Base-by-base conservation (phyloP, 1,140 invertebrate species). In the Eubasilissa regina region DNA sequence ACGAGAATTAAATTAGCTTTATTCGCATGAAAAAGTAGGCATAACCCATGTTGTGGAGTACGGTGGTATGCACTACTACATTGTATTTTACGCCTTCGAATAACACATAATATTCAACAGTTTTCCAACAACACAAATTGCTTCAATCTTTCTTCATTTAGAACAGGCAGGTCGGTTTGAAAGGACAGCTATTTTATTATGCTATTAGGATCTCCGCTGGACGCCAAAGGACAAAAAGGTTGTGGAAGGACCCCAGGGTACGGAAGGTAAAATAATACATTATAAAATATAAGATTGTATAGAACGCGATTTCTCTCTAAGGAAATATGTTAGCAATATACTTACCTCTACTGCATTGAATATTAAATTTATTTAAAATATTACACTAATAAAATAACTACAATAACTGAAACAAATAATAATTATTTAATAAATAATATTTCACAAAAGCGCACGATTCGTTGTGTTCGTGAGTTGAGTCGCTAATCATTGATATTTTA, bases 101-200 rank as follows among this genome's bases (percentile, higher is more conserved):
- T 70, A 77, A 77, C 77, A 80, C 47, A 77, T 80, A 80, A 77
- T 81, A 53, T 35, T 35, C 25, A 81, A 74, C 75, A 73, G 60
- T 81, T 76, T n/a, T 81, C 75, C 19, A 68, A 51, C 51, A 35
- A 35, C 11, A 11, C 62, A 35, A 35, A 58, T 66, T 60, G 75
- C 53, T 19, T 9, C 6, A 78, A 76, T 82, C 75, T 78, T 82
- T 82, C 81, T 82, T 82, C 78, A 82, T 82, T 82, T 78, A 48
- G 35, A 51, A 35, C 64, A 60, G 77, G 44, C 47, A 62, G 35
- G 55, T 48, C 25, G 53, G 62, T 12, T 21, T 70, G 45, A 51
- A 45, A 72, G 77, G 78, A 72, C 74, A 48, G 51, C 77, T 79
- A 82, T 70, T 82, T 80, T 82, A 82, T 82, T 82, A 82, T 78